phyloP scores from a whole-genome alignment of 2,888 invertebrate species.

The Ophioninae sp. region DNA sequence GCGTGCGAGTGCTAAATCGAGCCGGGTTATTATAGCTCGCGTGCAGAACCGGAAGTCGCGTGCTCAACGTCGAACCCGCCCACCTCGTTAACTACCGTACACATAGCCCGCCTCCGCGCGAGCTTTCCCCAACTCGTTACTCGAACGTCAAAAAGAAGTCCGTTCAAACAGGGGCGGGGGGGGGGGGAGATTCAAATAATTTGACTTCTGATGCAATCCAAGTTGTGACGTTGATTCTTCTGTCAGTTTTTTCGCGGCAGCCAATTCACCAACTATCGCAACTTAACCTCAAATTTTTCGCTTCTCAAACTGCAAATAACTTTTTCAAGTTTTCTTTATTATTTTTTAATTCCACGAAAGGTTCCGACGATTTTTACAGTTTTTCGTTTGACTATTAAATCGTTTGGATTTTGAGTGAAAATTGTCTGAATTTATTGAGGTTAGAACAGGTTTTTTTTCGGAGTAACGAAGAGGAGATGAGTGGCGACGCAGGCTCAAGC shows the following conservation, averaged over 20 bases:
- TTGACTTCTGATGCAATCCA: conserved; percentile 1
- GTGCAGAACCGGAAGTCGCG: conserved; percentile 68
- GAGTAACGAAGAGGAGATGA: neutral
- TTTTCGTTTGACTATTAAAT: no score
- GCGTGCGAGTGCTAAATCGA: conserved; percentile 56
- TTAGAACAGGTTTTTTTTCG: neutral
- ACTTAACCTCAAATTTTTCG: neutral
- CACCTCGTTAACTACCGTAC: conserved; percentile 65
- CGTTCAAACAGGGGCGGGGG: neutral
- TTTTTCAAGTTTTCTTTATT: neutral
- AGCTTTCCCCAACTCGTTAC: conserved; percentile 50
- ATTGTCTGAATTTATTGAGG: no score
- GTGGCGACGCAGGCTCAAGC: neutral
- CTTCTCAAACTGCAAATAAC: neutral
- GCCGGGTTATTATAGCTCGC: conserved; percentile 55
- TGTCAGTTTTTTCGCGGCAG: neutral
- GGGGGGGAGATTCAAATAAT: no score
- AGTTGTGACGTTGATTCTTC: neutral
- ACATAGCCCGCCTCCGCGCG: conserved; percentile 52
- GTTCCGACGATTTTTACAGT: neutral
- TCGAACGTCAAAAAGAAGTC: conserved; percentile 6
- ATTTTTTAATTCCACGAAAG: neutral
- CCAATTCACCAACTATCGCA: no score
- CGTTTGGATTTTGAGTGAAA: no score
- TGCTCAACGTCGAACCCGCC: conserved; percentile 64